phyloP scores from a whole-genome alignment of 2,888 invertebrate species.

The Acrocyrtus sp. region DNA sequence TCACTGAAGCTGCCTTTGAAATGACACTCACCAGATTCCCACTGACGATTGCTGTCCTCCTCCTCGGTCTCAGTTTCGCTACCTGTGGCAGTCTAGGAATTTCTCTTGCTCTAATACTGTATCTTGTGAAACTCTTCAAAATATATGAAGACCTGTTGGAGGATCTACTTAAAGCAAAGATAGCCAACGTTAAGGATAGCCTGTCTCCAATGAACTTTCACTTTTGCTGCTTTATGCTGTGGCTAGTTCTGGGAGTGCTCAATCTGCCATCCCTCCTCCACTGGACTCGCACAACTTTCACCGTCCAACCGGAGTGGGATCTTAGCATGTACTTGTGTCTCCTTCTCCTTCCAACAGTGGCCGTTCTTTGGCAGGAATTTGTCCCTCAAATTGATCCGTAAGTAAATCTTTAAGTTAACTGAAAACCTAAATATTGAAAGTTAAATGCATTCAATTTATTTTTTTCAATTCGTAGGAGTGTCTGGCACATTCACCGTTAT shows the following conservation, averaged over 20 bases:
- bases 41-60: conserved; percentile 73
- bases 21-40: conserved; percentile 74
- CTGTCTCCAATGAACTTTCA: conserved; percentile 71
- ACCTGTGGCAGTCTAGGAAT: conserved; percentile 82
- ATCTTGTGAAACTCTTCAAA: conserved; percentile 75
- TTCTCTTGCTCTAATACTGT: conserved; percentile 74
- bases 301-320: conserved; percentile 50
- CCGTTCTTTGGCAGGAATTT: conserved; percentile 75
- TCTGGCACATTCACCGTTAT: conserved; percentile 59
- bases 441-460: conserved; percentile 1
- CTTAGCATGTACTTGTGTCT: conserved; percentile 57
- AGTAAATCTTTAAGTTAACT: conserved; percentile 65
- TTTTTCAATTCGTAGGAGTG: too few species aligned
- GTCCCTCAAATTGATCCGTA: conserved; percentile 75
- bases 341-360: conserved; percentile 66
- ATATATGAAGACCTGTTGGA: conserved; percentile 82
- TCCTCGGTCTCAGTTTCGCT: conserved; percentile 73
- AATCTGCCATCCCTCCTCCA: conserved; percentile 79
- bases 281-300: conserved; percentile 75
- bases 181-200: conserved; percentile 48
- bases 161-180: conserved; percentile 69
- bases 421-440: conserved; percentile 4
- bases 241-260: conserved; percentile 74
- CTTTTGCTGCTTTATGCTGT: conserved; percentile 77
- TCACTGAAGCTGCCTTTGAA: conserved; percentile 58